phyloP scores from a whole-genome alignment of 64 coral and sea anemone species.

The Astreopora myriophthalma region DNA sequence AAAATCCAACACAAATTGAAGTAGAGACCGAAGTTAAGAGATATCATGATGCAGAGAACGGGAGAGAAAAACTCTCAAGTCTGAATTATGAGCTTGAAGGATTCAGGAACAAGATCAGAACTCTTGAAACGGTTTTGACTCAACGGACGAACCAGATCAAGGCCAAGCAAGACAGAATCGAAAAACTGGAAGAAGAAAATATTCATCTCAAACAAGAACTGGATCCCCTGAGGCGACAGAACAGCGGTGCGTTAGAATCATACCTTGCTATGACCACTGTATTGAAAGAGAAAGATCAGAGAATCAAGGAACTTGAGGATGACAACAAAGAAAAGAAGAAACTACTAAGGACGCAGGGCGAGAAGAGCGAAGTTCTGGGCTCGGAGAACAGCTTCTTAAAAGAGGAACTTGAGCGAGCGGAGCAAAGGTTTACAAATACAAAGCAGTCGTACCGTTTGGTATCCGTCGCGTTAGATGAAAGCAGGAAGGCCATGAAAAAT shows the following conservation, averaged over 20 bases:
- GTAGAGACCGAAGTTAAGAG: neutral
- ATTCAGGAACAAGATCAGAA: constrained; percentile 2
- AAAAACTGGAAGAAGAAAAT: neutral
- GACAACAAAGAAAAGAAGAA: constrained; percentile 8
- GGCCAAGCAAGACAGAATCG: neutral
- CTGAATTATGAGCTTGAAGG: neutral
- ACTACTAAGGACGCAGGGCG: neutral
- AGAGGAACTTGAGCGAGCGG: neutral
- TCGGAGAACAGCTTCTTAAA: constrained; percentile 14
- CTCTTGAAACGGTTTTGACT: constrained; percentile 8
- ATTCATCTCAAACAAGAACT: neutral
- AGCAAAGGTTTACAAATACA: neutral
- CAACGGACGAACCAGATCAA: neutral
- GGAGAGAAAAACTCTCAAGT: neutral
- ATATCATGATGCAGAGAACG: neutral
- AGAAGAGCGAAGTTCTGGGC: constrained; percentile 27
- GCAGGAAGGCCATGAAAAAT: neutral
- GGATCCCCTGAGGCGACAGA: constrained; percentile 25
- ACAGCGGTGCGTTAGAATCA: neutral
- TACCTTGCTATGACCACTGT: neutral
- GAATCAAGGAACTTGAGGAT: neutral
- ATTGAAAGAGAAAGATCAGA: constrained; percentile 32
- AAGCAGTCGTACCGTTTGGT: neutral
- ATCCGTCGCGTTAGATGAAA: constrained; percentile 17
- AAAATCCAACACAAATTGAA: neutral